A percentile compares a stretch with the other conserved stretches of the same genome.
Conservation (phyloP, 2,888 invertebrate genomes). For the Leptogaster cylindrica region DNA sequence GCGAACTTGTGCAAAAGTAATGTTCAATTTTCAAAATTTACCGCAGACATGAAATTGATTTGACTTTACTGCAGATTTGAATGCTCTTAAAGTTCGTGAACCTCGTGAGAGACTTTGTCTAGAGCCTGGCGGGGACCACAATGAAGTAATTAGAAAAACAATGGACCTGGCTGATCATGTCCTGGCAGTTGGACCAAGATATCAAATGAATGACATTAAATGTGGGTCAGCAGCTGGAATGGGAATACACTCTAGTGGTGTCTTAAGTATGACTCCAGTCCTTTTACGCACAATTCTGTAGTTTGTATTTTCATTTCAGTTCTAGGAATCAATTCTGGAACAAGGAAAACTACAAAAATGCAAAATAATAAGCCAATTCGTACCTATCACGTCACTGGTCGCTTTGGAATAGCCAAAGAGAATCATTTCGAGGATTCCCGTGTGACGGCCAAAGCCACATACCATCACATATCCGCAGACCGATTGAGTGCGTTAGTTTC, state of each 20-base stretch:
- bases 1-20: slow-evolving; percentile 74
- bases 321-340: slow-evolving; percentile 75
- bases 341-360: slow-evolving; percentile 65
- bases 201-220: slow-evolving; percentile 71
- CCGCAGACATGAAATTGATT: neutral
- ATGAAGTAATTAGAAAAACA: slow-evolving; percentile 66
- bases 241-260: slow-evolving; percentile 74
- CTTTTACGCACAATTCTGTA: too few species aligned
- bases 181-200: slow-evolving; percentile 77
- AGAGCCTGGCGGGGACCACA: slow-evolving; percentile 68
- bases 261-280: slow-evolving; percentile 74
- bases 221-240: slow-evolving; percentile 68
- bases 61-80: slow-evolving; percentile 71
- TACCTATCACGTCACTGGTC: slow-evolving; percentile 76
- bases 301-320: slow-evolving; percentile 63
- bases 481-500: slow-evolving; percentile 77
- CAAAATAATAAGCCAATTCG: slow-evolving; percentile 69
- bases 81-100: slow-evolving; percentile 70
- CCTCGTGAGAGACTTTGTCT: slow-evolving; percentile 68
- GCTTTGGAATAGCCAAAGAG: slow-evolving; percentile 78
- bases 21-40: slow-evolving; percentile 37
- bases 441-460: slow-evolving; percentile 73
- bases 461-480: slow-evolving; percentile 71
- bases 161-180: slow-evolving; percentile 78
- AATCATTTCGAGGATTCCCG: slow-evolving; percentile 75